These are phyloP conservation scores for Neoscelio sp. DNA, from an alignment of 2,888 invertebrate species.

Conservation along the genomic window DNA sequence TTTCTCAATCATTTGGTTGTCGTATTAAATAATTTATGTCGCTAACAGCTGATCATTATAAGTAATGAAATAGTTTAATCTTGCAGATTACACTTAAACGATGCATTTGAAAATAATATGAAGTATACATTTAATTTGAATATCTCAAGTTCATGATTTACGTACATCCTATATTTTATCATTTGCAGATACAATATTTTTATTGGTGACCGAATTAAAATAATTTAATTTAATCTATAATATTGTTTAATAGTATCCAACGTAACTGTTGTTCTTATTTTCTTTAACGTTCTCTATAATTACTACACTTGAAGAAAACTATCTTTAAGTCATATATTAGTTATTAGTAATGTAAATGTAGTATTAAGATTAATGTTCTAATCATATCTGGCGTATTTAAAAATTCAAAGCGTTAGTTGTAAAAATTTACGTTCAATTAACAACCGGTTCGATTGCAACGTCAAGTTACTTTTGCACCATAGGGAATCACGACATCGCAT, in stretches of 20 bases:
- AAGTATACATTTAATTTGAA: too few species aligned
- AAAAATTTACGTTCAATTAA: slow-evolving; percentile 63
- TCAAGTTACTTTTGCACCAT: slow-evolving; percentile 57
- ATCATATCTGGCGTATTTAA: slow-evolving; percentile 45
- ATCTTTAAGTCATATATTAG: slow-evolving; percentile 46
- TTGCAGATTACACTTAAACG: too few species aligned
- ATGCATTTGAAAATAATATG: too few species aligned
- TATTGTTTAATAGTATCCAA: background rate
- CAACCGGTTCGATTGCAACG: slow-evolving; percentile 63
- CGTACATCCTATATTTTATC: too few species aligned
- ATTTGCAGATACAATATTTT: too few species aligned
- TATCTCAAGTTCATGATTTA: too few species aligned
- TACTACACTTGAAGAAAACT: slow-evolving; percentile 27
- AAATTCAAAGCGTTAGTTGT: slow-evolving; percentile 3
- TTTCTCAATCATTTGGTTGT: slow-evolving; percentile 7
- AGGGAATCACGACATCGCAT: slow-evolving; percentile 64
- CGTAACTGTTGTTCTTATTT: background rate
- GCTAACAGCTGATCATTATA: too few species aligned
- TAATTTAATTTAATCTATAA: background rate
- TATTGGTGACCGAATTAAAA: too few species aligned
- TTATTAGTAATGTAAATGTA: slow-evolving; percentile 43
- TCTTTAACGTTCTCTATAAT: too few species aligned
- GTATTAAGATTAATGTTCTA: slow-evolving; percentile 42
- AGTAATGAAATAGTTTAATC: too few species aligned
- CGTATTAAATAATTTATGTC: too few species aligned